Percentiles rank a stretch among this genome's conserved stretches.
These are phyloP conservation scores for Spinus olivaceus DNA, from an alignment of 2,797 vertebrate genomes.

Conservation along the genomic window DNA sequence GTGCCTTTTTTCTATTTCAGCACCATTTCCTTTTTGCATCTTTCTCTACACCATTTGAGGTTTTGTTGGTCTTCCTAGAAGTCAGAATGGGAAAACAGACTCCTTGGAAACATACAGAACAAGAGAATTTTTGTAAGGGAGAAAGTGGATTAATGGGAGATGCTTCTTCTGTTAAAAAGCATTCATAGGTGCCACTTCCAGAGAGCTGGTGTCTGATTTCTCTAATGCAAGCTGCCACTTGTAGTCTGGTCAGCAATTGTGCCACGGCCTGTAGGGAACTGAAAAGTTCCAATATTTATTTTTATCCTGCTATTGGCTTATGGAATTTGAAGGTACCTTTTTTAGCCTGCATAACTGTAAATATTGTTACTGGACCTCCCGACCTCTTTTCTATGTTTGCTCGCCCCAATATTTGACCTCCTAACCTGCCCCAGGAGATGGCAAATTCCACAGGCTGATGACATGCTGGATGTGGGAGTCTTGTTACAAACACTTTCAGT, in stretches of 20 bases:
- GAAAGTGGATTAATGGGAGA: background rate
- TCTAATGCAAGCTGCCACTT: background rate
- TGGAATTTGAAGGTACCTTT: constrained; percentile 22
- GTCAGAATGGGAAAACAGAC: background rate
- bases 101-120: background rate
- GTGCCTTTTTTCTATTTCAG: background rate
- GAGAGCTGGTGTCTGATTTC: background rate
- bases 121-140: background rate
- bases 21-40: background rate
- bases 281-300: background rate
- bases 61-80: constrained; percentile 47
- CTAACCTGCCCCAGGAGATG: constrained; percentile 22
- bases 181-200: background rate
- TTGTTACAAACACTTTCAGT: background rate
- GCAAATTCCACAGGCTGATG: constrained; percentile 26
- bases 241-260: background rate
- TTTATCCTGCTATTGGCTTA: constrained; percentile 26
- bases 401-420: constrained; percentile 12
- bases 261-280: background rate
- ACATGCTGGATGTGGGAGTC: background rate
- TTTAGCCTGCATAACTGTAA: constrained; percentile 38
- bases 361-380: constrained; percentile 30
- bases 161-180: background rate
- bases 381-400: background rate
- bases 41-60: background rate